Conservation (phyloP, 1,140 invertebrate species). For the Listronotus bonariensis region DNA sequence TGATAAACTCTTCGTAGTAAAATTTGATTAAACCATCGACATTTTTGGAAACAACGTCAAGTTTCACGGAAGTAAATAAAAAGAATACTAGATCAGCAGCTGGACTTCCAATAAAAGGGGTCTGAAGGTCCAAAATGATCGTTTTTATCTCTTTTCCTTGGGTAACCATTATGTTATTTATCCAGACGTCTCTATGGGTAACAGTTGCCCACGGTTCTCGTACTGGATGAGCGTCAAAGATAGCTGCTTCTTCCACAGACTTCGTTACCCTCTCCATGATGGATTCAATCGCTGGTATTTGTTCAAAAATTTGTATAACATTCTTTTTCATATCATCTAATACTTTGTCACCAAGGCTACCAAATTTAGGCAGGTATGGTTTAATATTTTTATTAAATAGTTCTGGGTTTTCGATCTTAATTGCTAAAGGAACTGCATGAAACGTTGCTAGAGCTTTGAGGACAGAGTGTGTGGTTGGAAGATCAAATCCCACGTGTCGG, state of each 20-base stretch:
- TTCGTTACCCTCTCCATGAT: conserved; percentile 11
- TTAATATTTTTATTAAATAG: conserved; percentile 53
- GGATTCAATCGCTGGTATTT: conserved; percentile 18
- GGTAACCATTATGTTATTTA: conserved; percentile 63
- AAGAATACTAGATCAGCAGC: conserved; percentile 62
- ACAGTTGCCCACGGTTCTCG: conserved; percentile 57
- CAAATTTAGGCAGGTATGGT: conserved; percentile 39
- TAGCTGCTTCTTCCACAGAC: not conserved
- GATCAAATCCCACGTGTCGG: conserved; percentile 56
- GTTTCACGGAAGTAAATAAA: conserved; percentile 57
- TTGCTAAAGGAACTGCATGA: conserved; percentile 60
- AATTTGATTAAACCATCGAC: conserved; percentile 56
- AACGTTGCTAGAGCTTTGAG: conserved; percentile 58
- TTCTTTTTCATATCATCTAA: not conserved
- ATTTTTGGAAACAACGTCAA: conserved; percentile 48
- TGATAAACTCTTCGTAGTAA: conserved; percentile 53
- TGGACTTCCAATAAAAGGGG: conserved; percentile 48
- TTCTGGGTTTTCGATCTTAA: conserved; percentile 55
- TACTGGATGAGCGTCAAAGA: conserved; percentile 34
- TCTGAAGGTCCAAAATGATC: conserved; percentile 23
- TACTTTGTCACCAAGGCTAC: too few relatives aligned
- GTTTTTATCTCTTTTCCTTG: conserved; percentile 38
- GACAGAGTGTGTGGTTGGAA: conserved; percentile 54
- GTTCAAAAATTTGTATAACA: not conserved
- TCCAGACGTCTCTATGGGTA: conserved; percentile 64